These are phyloP conservation scores for Nymphalis polychloros DNA, from an alignment of 2,888 invertebrate genomes.

Conservation along the genomic window DNA sequence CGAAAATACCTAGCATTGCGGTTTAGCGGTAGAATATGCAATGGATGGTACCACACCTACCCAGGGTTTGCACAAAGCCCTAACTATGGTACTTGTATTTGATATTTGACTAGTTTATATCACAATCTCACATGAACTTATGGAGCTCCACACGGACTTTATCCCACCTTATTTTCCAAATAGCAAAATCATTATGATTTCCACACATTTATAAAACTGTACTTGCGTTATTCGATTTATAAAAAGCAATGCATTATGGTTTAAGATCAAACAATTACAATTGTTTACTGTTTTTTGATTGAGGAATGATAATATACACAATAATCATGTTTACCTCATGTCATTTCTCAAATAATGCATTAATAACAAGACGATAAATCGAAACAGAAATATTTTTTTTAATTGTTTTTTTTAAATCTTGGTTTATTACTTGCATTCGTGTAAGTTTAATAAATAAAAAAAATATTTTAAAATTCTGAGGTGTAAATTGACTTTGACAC, in stretches of 20 bases:
- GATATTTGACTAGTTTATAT: background rate
- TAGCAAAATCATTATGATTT: slow-evolving; percentile 56
- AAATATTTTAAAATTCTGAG: too few relatives aligned
- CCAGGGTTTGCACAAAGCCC: too few relatives aligned
- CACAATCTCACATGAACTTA: slow-evolving; percentile 53
- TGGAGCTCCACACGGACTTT: slow-evolving; percentile 62
- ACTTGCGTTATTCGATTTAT: slow-evolving; percentile 18
- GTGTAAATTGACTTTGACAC: slow-evolving; percentile 17
- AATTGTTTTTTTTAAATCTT: slow-evolving; percentile 1
- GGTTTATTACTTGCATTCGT: slow-evolving; percentile 8
- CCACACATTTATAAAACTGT: slow-evolving; percentile 42
- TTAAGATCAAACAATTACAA: slow-evolving; percentile 10
- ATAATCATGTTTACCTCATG: slow-evolving; percentile 40
- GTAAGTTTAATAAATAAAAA: background rate
- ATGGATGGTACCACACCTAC: too few relatives aligned
- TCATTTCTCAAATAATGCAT: slow-evolving; percentile 29
- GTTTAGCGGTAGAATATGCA: too few relatives aligned
- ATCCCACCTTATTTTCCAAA: slow-evolving; percentile 69
- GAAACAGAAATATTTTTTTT: slow-evolving; percentile 6
- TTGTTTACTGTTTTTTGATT: slow-evolving; percentile 28
- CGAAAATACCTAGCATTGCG: too few relatives aligned
- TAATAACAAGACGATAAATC: slow-evolving; percentile 4
- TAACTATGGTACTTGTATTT: background rate
- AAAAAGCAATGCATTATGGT: slow-evolving; percentile 2
- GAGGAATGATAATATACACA: slow-evolving; percentile 41